These are phyloP conservation scores for Cossypha niveicapilla DNA, from an alignment of 2,797 vertebrate genomes.

Conservation along the genomic window DNA sequence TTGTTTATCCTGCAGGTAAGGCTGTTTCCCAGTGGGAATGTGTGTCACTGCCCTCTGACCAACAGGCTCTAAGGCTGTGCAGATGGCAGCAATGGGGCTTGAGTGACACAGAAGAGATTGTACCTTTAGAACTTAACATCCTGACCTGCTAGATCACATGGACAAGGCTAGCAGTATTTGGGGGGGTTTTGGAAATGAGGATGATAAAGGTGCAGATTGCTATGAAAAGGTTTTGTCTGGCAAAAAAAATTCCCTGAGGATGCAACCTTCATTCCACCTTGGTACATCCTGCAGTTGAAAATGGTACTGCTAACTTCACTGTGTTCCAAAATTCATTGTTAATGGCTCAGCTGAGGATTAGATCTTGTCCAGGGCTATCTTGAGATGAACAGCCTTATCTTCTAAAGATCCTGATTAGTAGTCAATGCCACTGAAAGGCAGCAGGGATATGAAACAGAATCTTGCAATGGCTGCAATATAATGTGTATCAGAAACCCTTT, in stretches of 20 bases:
- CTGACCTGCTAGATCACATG: neutral
- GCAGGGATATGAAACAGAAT: neutral
- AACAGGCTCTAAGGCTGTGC: neutral
- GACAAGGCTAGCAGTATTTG: neutral
- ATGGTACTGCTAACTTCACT: neutral
- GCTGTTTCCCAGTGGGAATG: neutral
- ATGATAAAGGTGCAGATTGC: neutral
- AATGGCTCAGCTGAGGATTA: neutral
- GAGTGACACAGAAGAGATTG: neutral
- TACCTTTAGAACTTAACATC: neutral
- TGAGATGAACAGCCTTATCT: neutral
- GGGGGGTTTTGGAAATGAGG: neutral
- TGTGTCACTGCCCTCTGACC: neutral
- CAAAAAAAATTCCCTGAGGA: neutral
- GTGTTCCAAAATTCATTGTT: neutral
- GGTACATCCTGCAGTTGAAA: neutral
- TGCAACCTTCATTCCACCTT: neutral
- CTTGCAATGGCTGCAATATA: neutral
- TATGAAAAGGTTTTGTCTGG: neutral
- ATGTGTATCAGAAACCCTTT: neutral
- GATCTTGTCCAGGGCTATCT: neutral
- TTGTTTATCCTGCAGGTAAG: neutral
- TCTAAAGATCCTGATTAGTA: neutral
- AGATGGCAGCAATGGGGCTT: neutral
- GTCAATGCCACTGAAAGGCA: neutral